phyloP scores from a whole-genome alignment of 1,140 invertebrate species.

The Bombus waltoni region DNA sequence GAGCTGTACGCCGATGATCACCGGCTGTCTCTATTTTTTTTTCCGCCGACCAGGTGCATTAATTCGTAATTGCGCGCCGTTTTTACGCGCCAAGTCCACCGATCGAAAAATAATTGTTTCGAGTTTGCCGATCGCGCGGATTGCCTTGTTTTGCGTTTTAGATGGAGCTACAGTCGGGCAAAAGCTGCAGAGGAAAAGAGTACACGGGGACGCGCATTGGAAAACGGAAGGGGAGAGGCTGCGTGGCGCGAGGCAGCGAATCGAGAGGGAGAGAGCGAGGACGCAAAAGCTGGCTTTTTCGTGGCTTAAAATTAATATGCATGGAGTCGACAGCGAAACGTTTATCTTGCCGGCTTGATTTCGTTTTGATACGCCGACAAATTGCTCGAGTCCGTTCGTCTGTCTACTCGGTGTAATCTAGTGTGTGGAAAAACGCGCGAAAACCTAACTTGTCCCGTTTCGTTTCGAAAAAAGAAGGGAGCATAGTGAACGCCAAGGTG shows the following conservation, averaged over 20 bases:
- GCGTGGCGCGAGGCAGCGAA: too few species aligned
- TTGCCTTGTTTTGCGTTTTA: conserved; percentile 69
- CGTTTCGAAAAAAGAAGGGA: neutral
- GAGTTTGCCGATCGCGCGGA: conserved; percentile 60
- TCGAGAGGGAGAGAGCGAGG: neutral
- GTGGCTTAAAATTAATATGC: conserved; percentile 83
- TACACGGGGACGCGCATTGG: neutral
- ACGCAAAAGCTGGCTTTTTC: conserved; percentile 71
- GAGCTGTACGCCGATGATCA: conserved; percentile 56
- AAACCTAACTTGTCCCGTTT: conserved; percentile 27
- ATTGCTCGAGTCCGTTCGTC: conserved; percentile 69
- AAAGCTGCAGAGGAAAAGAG: neutral
- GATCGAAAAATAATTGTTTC: conserved; percentile 81
- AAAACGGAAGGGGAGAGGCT: too few species aligned
- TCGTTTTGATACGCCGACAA: conserved; percentile 82
- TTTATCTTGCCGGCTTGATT: conserved; percentile 82
- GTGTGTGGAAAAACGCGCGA: conserved; percentile 46
- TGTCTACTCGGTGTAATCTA: conserved; percentile 54
- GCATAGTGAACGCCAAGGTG: too few species aligned
- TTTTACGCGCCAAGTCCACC: conserved; percentile 75
- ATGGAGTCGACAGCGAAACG: conserved; percentile 79
- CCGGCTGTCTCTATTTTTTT: conserved; percentile 64
- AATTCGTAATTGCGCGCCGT: conserved; percentile 77
- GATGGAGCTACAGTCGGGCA: conserved; percentile 13
- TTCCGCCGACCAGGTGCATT: conserved; percentile 66